Evolutionary conservation across 1,140 invertebrate genomes (phyloP).

Genomic region (Bathynomus jamesi): DNA sequence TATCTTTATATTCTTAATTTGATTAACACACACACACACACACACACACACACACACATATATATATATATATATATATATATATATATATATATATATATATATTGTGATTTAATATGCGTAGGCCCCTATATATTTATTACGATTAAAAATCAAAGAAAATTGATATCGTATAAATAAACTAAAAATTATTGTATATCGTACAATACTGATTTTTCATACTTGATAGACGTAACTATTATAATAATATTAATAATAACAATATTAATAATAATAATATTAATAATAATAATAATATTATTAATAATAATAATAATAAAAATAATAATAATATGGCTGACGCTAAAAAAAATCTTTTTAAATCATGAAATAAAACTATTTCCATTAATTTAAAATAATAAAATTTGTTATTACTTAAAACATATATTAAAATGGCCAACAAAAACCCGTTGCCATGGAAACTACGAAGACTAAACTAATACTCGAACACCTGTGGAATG

Average conservation of each 20-base stretch:
- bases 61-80: slow-evolving; percentile 6
- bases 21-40: background rate
- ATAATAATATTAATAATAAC: background rate
- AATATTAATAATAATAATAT: background rate
- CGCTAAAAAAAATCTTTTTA: too few species aligned
- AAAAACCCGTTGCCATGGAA: too few species aligned
- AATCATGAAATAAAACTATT: too few species aligned
- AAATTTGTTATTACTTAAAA: too few species aligned
- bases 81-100: slow-evolving; percentile 7
- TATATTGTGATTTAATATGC: background rate
- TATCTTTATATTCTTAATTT: background rate
- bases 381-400: too few species aligned
- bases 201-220: too few species aligned
- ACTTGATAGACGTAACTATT: background rate
- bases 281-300: background rate
- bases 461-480: too few species aligned
- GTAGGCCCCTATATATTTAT: background rate
- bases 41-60: background rate
- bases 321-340: background rate
- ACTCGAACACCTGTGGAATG: too few species aligned
- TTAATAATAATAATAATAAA: background rate
- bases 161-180: too few species aligned
- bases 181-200: too few species aligned
- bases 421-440: too few species aligned
- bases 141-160: too few species aligned